Base-by-base conservation (phyloP, 2,797 vertebrate genomes). In the Cygnus olor region DNA sequence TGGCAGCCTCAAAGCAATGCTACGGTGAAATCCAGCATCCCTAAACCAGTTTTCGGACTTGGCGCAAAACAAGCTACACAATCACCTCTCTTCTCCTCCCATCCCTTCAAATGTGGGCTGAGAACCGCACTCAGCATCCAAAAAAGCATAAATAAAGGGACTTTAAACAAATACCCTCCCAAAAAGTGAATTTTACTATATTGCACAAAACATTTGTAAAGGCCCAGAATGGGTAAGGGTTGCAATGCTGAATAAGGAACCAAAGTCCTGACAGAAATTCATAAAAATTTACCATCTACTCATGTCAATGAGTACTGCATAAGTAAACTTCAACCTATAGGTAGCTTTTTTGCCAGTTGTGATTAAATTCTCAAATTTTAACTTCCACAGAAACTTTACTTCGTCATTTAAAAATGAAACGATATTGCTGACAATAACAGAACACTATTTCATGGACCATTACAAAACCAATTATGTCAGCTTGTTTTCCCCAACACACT, bases 61-160 rank as follows among this genome's bases (percentile, higher is more conserved):
- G 0, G 22, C 27, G 27, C 17, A 16, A n/a, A 66, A 44, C 30
- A 15, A 1, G 2, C 22, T 34, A 11, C 47, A 8, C 47, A 47
- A 24, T 8, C 2, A 10, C 21, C 30, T 70, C 40, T 56, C 2
- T 0, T 15, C 40, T 54, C 42, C 49, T 34, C 34, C 18, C 22
- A 4, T 10, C 21, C 25, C 9, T 21, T 22, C 34, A 19, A 57
- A 49, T 1, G 3, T 36, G 42, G 25, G 56, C 54, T 10, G 20
- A 63, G 51, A 25, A 32, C 12, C 15, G 3, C 20, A 30, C 20
- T 21, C 13, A 30, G 32, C 12, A 64, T 18, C 38, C 56, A 32
- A 47, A 56, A 76, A 60, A 60, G 9, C 15, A 65, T n/a, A 16
- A 11, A 44, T 34, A 27, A 70, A 70, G 32, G 20, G 14, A 16